Conservation (phyloP, 2,888 invertebrate genomes). For the Notodonta dromedarius region DNA sequence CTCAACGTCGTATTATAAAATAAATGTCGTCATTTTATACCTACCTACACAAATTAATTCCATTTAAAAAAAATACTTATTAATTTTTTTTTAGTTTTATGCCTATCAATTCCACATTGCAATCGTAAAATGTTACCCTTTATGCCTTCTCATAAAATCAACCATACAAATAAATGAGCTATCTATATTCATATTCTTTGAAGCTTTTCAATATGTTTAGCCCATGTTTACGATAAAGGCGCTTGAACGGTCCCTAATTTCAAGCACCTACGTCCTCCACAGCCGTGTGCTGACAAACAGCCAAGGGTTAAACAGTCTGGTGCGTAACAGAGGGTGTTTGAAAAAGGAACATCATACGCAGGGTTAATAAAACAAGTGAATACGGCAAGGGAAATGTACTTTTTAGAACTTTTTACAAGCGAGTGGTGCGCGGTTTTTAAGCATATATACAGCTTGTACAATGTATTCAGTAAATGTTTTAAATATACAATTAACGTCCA, state of each 20-base stretch:
- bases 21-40: too few species aligned
- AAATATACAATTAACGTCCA: too few species aligned
- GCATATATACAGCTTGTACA: too few species aligned
- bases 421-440: too few species aligned
- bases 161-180: not conserved
- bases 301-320: slow-evolving; percentile 78
- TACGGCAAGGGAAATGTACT: slow-evolving; percentile 18
- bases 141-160: too few species aligned
- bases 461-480: too few species aligned
- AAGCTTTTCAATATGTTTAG: slow-evolving; percentile 41
- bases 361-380: slow-evolving; percentile 58
- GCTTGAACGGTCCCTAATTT: slow-evolving; percentile 60
- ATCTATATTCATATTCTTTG: slow-evolving; percentile 12
- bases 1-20: too few species aligned
- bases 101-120: not conserved
- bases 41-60: too few species aligned
- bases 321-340: slow-evolving; percentile 68
- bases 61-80: too few species aligned
- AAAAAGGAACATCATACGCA: slow-evolving; percentile 56
- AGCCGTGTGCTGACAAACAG: slow-evolving; percentile 68
- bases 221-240: slow-evolving; percentile 56
- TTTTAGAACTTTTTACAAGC: not conserved
- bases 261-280: slow-evolving; percentile 52
- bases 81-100: too few species aligned
- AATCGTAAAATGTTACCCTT: not conserved